These are phyloP conservation scores for Nerophis ophidion DNA, from an alignment of 2,113 vertebrate genomes.

Conservation along the genomic window DNA sequence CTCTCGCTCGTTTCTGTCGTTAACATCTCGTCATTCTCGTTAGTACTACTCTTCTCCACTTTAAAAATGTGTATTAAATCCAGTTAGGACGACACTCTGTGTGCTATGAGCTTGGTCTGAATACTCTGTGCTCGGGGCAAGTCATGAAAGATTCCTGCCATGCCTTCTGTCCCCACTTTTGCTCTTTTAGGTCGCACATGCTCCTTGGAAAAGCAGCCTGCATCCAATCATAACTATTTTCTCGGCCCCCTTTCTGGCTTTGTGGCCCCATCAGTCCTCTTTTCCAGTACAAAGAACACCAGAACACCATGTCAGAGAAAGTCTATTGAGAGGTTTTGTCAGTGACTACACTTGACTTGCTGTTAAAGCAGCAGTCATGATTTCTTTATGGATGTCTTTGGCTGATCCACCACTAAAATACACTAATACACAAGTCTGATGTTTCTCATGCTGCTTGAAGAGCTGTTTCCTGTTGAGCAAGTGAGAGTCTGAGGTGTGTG, in stretches of 20 bases:
- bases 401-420: too few relatives aligned
- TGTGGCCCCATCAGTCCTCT: conserved; percentile 54
- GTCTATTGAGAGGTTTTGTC: conserved; percentile 6
- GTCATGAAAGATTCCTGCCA: conserved; percentile 62
- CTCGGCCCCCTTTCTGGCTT: conserved; percentile 65
- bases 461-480: conserved; percentile 63
- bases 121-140: conserved; percentile 34
- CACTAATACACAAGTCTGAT: too few relatives aligned
- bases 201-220: conserved; percentile 48
- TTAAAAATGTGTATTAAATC: too few relatives aligned
- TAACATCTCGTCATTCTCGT: too few relatives aligned
- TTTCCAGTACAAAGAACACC: conserved; percentile 59
- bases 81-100: too few relatives aligned
- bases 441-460: conserved; percentile 5
- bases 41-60: too few relatives aligned
- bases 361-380: not conserved
- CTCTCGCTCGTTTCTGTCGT: too few relatives aligned
- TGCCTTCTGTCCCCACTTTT: conserved; percentile 58
- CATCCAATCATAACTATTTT: conserved; percentile 53
- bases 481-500: not conserved
- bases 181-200: conserved; percentile 54
- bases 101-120: conserved; percentile 25
- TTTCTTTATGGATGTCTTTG: not conserved
- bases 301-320: conserved; percentile 54
- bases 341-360: not conserved